These are phyloP conservation scores for Andricus curvator DNA, from an alignment of 2,888 invertebrate species.

Conservation along the genomic window DNA sequence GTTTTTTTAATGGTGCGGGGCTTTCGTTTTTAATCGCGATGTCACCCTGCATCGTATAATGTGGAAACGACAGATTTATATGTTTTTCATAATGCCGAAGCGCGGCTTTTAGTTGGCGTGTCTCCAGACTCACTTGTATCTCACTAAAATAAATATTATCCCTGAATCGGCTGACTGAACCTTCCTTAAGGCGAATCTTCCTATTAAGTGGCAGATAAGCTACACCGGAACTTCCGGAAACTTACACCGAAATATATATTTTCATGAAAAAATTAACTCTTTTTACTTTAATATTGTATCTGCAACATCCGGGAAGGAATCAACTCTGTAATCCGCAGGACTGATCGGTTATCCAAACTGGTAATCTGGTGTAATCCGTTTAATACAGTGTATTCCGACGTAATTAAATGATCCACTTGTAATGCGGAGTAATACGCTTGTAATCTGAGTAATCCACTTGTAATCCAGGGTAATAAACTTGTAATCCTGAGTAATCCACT, in stretches of 20 bases:
- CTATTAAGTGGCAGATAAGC: conserved; percentile 28
- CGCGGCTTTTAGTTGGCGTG: conserved; percentile 53
- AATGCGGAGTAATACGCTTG: no score
- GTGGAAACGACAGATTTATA: conserved; percentile 36
- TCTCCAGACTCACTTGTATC: conserved; percentile 62
- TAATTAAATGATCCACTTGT: no score
- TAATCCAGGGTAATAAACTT: no score
- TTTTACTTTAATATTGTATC: no score
- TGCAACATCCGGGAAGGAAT: no score
- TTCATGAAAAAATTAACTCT: not conserved
- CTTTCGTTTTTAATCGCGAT: conserved; percentile 25
- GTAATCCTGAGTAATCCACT: no score
- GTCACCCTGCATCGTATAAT: conserved; percentile 35
- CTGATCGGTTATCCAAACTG: no score
- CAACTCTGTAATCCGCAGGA: no score
- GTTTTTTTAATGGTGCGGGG: not conserved
- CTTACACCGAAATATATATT: not conserved
- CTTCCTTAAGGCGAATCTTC: conserved; percentile 39
- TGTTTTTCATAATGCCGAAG: conserved; percentile 35
- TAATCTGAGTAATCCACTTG: no score
- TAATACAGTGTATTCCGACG: no score
- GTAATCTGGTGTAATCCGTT: no score
- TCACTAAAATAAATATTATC: conserved; percentile 64
- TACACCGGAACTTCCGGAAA: conserved; percentile 33
- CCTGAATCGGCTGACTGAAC: conserved; percentile 50